A percentile compares a stretch with the other conserved stretches of the same genome.
Evolutionary conservation across 2,113 vertebrate species (phyloP).

Genomic region (Monopterus albus): DNA sequence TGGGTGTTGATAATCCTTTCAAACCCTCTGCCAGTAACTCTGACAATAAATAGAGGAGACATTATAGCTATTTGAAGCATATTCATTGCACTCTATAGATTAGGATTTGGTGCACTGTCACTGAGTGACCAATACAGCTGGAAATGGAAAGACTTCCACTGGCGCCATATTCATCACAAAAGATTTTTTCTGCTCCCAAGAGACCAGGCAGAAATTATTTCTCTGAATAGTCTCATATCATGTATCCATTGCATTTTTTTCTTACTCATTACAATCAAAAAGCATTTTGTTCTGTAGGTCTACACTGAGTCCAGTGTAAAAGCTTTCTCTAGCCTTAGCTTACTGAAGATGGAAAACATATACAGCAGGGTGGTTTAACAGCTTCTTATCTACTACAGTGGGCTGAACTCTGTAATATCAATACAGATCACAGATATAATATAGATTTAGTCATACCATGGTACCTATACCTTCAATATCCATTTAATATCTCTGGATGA

Average conservation of each 20-base stretch:
- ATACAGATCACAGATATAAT: too few species aligned
- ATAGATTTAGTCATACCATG: neutral
- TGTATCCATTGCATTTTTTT: slow-evolving; percentile 50
- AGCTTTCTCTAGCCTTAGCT: neutral
- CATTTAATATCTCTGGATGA: too few species aligned
- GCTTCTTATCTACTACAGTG: too few species aligned
- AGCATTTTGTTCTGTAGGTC: slow-evolving; percentile 16
- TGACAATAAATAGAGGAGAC: slow-evolving; percentile 54
- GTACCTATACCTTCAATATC: neutral
- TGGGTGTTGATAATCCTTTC: slow-evolving; percentile 69
- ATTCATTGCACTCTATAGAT: slow-evolving; percentile 72
- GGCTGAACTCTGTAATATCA: too few species aligned
- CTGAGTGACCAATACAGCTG: slow-evolving; percentile 58
- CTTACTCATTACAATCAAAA: slow-evolving; percentile 27
- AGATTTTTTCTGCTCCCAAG: slow-evolving; percentile 59
- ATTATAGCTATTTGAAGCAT: slow-evolving; percentile 54
- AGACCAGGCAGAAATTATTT: slow-evolving; percentile 61
- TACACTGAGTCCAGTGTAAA: neutral
- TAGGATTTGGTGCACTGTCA: slow-evolving; percentile 31
- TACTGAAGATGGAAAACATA: neutral
- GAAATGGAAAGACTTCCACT: slow-evolving; percentile 57
- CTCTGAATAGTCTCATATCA: slow-evolving; percentile 72
- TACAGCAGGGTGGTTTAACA: neutral
- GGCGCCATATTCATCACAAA: slow-evolving; percentile 72
- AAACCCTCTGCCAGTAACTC: slow-evolving; percentile 66